Evolutionary conservation across 2,888 invertebrate genomes (phyloP).

Genomic region (Branchellion lobata): DNA sequence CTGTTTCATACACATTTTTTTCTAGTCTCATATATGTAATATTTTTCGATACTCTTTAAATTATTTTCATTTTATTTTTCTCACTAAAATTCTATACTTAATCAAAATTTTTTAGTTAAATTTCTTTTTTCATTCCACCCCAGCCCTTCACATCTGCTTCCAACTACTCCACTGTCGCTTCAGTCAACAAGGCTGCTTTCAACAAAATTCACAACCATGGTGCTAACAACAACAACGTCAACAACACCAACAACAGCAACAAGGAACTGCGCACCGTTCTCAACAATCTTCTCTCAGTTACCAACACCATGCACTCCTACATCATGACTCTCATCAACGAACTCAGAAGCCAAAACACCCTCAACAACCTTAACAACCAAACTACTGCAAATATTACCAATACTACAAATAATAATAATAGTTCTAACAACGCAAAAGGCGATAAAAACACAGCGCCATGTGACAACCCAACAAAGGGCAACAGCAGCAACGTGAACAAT

Average conservation of each 20-base stretch:
- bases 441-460: too few relatives aligned
- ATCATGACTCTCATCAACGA: conserved; percentile 47
- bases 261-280: conserved; percentile 40
- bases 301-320: conserved; percentile 49
- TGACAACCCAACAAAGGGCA: conserved; percentile 37
- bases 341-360: conserved; percentile 19
- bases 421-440: too few relatives aligned
- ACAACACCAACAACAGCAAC: neutral
- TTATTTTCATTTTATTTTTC: too few relatives aligned
- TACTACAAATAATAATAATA: too few relatives aligned
- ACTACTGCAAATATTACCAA: too few relatives aligned
- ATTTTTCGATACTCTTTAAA: too few relatives aligned
- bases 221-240: neutral
- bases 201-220: neutral
- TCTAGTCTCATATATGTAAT: too few relatives aligned
- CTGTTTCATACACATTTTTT: too few relatives aligned
- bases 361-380: neutral
- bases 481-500: neutral
- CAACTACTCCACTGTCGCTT: neutral
- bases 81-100: too few relatives aligned
- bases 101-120: too few relatives aligned
- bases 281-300: conserved; percentile 45
- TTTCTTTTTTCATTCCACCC: neutral
- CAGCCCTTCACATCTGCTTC: neutral
- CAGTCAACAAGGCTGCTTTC: neutral